Percentiles rank a stretch among this genome's conserved stretches.
Evolutionary conservation across 2,113 vertebrate species (phyloP).

Genomic region (Sylvia atricapilla): DNA sequence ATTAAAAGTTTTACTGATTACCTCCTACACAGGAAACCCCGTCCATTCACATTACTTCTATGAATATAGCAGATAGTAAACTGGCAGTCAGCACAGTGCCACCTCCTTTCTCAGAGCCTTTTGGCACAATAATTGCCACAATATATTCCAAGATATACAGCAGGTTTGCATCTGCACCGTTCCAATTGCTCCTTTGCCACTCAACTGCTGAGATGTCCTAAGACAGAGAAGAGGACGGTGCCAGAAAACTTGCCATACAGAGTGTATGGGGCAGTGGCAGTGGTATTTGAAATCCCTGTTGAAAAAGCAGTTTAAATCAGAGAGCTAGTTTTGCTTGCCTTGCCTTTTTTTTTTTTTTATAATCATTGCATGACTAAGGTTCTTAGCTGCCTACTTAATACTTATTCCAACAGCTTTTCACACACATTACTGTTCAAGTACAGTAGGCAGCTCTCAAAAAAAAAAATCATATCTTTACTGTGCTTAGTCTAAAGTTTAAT

Average conservation of each 20-base stretch:
- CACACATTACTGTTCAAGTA: neutral
- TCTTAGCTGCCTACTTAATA: neutral
- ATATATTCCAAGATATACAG: neutral
- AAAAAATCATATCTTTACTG: neutral
- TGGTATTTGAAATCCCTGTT: neutral
- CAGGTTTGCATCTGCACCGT: neutral
- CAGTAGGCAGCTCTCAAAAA: neutral
- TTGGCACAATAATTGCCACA: neutral
- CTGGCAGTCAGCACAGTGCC: neutral
- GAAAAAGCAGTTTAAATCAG: neutral
- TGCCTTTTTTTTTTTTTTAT: neutral
- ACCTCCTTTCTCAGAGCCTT: neutral
- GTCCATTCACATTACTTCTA: neutral
- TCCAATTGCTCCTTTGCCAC: neutral
- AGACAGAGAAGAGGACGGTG: neutral
- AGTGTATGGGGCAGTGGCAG: neutral
- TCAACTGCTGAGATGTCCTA: neutral
- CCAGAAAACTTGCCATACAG: neutral
- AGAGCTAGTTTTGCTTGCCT: neutral
- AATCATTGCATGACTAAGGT: neutral
- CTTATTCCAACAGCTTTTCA: neutral
- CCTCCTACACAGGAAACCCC: neutral
- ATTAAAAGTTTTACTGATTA: neutral
- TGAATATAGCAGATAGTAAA: neutral
- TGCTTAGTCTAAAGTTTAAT: neutral